phyloP scores from a whole-genome alignment of 2,113 vertebrate species.

The Gallinago undulata region DNA sequence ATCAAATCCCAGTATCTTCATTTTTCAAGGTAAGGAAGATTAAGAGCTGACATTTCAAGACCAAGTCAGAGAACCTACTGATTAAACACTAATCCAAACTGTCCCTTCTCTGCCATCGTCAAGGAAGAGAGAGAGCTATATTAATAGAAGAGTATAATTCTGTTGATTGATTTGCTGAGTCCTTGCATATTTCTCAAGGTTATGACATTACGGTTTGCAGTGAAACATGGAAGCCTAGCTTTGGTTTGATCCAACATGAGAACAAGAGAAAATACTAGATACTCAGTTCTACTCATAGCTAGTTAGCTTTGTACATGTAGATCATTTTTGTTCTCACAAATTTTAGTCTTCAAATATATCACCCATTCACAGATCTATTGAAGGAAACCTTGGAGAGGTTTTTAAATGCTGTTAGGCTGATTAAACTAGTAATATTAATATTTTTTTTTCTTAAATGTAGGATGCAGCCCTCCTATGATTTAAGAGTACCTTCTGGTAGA shows the following conservation, averaged over 20 bases:
- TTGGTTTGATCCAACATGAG: background rate
- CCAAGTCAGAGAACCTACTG: constrained; percentile 24
- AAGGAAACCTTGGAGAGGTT: background rate
- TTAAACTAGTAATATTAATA: background rate
- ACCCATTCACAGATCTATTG: background rate
- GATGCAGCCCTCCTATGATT: background rate
- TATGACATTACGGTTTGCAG: background rate
- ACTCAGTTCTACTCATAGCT: background rate
- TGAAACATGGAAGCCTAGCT: background rate
- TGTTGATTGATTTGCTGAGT: constrained; percentile 30
- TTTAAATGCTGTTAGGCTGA: background rate
- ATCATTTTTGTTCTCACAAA: background rate
- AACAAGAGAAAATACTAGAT: background rate
- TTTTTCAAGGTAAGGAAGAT: constrained; percentile 43
- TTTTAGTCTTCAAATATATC: background rate
- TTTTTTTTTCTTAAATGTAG: background rate
- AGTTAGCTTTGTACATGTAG: fast-evolving
- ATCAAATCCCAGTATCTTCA: constrained; percentile 27
- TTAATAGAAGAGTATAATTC: constrained; percentile 26
- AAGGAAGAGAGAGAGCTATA: background rate
- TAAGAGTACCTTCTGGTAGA: background rate
- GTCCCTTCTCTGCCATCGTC: background rate
- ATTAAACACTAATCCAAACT: constrained; percentile 46
- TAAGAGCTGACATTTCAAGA: constrained; percentile 55
- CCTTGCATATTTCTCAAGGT: constrained; percentile 37